These are phyloP conservation scores for Ophraella communa DNA, from an alignment of 2,888 invertebrate genomes.

Conservation along the genomic window DNA sequence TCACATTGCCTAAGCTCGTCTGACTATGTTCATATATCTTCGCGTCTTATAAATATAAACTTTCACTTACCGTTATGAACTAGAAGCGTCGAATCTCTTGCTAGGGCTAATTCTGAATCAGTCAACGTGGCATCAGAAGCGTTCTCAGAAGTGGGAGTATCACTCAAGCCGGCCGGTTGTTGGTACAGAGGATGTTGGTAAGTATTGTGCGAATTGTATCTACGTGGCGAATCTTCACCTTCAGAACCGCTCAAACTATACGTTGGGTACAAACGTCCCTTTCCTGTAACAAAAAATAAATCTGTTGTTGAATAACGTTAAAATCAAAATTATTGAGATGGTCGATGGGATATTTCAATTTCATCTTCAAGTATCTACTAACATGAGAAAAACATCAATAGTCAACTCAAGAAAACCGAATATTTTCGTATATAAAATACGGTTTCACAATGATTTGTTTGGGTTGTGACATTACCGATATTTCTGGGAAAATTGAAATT, in stretches of 20 bases:
- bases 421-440: no score
- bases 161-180: slow-evolving; percentile 67
- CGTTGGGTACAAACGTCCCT: slow-evolving; percentile 83
- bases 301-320: no score
- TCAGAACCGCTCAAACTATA: slow-evolving; percentile 81
- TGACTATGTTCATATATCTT: no score
- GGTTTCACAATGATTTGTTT: no score
- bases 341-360: no score
- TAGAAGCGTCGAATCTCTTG: slow-evolving; percentile 80
- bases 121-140: slow-evolving; percentile 85
- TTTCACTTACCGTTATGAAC: slow-evolving; percentile 85
- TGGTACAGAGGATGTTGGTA: slow-evolving; percentile 64
- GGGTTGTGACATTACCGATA: slow-evolving; percentile 14
- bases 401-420: no score
- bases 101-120: slow-evolving; percentile 82
- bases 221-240: slow-evolving; percentile 70
- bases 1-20: no score
- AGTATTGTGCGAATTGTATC: slow-evolving; percentile 64
- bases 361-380: no score
- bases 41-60: no score
- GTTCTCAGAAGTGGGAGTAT: slow-evolving; percentile 85
- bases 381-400: no score
- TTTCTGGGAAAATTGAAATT: slow-evolving; percentile 36
- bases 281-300: slow-evolving; percentile 63
- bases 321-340: no score